Base-by-base conservation (phyloP, 2,797 vertebrate species). In the Etheostoma perlongum region DNA sequence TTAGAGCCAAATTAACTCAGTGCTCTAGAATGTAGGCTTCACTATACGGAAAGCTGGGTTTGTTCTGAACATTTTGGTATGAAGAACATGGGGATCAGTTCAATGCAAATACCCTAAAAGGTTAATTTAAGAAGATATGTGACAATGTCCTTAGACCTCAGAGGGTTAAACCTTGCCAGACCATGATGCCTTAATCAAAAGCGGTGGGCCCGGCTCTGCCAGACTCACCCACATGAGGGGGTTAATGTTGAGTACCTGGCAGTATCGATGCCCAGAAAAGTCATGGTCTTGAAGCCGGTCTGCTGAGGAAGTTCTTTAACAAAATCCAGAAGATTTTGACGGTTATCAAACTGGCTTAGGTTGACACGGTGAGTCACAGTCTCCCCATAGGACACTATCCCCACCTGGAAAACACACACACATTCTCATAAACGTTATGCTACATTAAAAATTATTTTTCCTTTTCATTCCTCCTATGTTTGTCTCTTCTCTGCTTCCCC, bases 361-460 rank as follows among this genome's bases (percentile, higher is more conserved):
- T 96, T 97, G 92, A 99, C 97, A 2, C 95, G 94, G 83, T 99
- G 97, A 36, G 95, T 97, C 54, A 98, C 97, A 0, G 91, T 94
- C 88, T 95, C 91, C n/a, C 97, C 98, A 2, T 99, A 99, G 2
- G 98, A 98, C 86, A 99, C 97, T 46, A 99, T 96, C 72, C 97
- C 97, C 89, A 99, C 97, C 98, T 99, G 89, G 76, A 95, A 86
- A 76, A 85, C 53, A 85, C n/a, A 78, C 58, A 81, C 30, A 72
- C n/a, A 71, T 15, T 70, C 48, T 62, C 42, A 12, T 77, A 74
- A 76, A 85, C 18, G 9, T 72, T 21, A 62, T 60, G 18, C 74
- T 14, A 53, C 60, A 53, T 88, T 62, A 4, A 44, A 14, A 33
- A 47, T 14, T 57, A 40, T 64, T 83, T 84, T 81, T 67, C 59